Conservation (phyloP, 2,888 invertebrate species). For the Bembecia ichneumoniformis region DNA sequence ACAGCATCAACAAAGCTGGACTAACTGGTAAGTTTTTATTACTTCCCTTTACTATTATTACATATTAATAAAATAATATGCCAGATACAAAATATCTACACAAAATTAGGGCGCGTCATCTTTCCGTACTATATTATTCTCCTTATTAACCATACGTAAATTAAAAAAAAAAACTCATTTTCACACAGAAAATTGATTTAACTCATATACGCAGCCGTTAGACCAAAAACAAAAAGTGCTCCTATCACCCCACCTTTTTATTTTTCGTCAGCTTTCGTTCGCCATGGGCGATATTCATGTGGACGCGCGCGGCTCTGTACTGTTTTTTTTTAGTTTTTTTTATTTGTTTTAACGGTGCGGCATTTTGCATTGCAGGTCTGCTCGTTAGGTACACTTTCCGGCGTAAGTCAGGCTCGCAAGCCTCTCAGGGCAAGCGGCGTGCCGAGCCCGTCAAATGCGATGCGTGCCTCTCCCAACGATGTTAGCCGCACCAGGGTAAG, state of each 20-base stretch:
- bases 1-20: slow-evolving; percentile 78
- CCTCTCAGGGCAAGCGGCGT: slow-evolving; percentile 66
- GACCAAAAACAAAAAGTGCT: slow-evolving; percentile 42
- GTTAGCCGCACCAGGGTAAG: slow-evolving; percentile 70
- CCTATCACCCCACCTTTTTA: slow-evolving; percentile 42
- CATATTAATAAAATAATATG: not conserved
- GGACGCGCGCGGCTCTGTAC: slow-evolving; percentile 60
- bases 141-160: too few species aligned
- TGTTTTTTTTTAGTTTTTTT: slow-evolving; percentile 53
- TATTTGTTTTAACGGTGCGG: slow-evolving; percentile 68
- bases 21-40: slow-evolving; percentile 72
- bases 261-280: slow-evolving; percentile 53
- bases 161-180: too few species aligned
- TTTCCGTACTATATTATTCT: too few species aligned
- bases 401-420: slow-evolving; percentile 71
- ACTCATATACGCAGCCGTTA: slow-evolving; percentile 53
- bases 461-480: slow-evolving; percentile 73
- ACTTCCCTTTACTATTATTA: not conserved
- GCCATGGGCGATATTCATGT: slow-evolving; percentile 64
- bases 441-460: slow-evolving; percentile 70
- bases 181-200: slow-evolving; percentile 43
- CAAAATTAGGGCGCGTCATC: too few species aligned
- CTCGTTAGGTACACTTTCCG: slow-evolving; percentile 75
- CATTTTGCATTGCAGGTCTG: slow-evolving; percentile 73
- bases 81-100: not conserved